Evolutionary conservation across 2,797 vertebrate species (phyloP), one percentile per base, ranked within the genome.

Genomic region (Clarias pachynema): DNA sequence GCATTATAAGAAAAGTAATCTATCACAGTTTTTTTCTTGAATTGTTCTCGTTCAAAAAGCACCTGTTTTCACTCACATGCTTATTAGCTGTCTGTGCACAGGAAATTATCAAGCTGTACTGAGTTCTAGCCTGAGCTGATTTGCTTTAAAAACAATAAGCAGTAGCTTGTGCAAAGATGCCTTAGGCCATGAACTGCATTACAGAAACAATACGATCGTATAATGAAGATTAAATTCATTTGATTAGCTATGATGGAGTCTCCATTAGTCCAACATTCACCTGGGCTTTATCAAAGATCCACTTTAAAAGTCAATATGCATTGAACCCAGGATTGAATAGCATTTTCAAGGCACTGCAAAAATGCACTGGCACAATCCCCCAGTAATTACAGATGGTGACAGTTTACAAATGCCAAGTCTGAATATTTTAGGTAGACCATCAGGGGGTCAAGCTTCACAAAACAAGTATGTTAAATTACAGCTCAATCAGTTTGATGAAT

Each of bases 161-260:
- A 92, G 87, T 89, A 86, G 20, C 90, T 89, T 92, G 94, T 92
- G 90, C 93, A 94, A 93, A 91, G 90, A 93, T 84, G 90, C 87
- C 89, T 88, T 84, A 83, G 89, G 88, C 87, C 62, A 82, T 86
- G 83, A 89, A 89, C 89, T 87, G 90, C 91, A 92, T 92, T 91
- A 93, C 90, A 91, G 90, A 91, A 91, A 88, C 62, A 89, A 91
- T 89, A 74, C 85, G 90, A 90, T 90, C 87, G 89, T 88, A 91
- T 92, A 91, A 87, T 91, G 85, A 90, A 93, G 91, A 95, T 94
- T 93, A 94, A 94, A 94, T 94, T 90, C 89, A 90, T 89, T 91
- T 94, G 93, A 95, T 94, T 93, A 92, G 92, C 90, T 91, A 69
- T 91, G 91, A 94, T 91, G 89, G 90, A 91, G 84, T 87, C 49